A percentile compares a stretch with the other conserved stretches of the same genome.
phyloP scores from a whole-genome alignment of 2,888 invertebrate genomes.

The Polyommatus icarus region DNA sequence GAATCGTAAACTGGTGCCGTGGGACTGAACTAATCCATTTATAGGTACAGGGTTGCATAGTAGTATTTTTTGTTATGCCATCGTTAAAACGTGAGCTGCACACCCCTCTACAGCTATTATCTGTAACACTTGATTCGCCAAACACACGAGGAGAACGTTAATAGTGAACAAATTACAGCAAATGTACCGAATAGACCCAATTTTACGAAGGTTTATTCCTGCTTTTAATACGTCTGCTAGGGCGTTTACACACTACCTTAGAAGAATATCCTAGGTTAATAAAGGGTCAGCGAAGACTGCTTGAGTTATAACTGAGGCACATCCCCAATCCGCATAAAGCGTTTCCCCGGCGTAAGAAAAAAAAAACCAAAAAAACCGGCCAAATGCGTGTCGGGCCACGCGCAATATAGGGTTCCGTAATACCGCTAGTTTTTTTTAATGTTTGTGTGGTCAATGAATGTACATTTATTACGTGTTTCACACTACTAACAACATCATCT shows the following conservation, averaged over 20 bases:
- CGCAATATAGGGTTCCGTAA: too few relatives aligned
- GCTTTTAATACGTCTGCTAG: not conserved
- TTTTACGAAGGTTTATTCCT: not conserved
- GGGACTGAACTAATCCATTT: constrained; percentile 71
- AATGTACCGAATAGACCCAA: constrained; percentile 24
- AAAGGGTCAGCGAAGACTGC: too few relatives aligned
- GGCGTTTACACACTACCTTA: not conserved
- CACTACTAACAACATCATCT: too few relatives aligned
- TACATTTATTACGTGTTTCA: too few relatives aligned
- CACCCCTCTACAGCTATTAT: constrained; percentile 60
- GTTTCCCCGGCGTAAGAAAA: too few relatives aligned
- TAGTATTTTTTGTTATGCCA: constrained; percentile 72
- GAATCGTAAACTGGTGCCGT: constrained; percentile 64
- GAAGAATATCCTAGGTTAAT: not conserved
- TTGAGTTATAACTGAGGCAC: too few relatives aligned
- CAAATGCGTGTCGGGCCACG: too few relatives aligned
- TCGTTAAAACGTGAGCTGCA: constrained; percentile 67
- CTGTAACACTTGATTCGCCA: constrained; percentile 51
- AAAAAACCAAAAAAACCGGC: too few relatives aligned
- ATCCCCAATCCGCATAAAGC: too few relatives aligned
- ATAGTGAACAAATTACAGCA: constrained; percentile 58
- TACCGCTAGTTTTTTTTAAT: too few relatives aligned
- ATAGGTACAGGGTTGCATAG: constrained; percentile 67
- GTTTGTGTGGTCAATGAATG: too few relatives aligned
- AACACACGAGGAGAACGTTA: constrained; percentile 62